A percentile compares a stretch with the other conserved stretches of the same genome.
Conservation (phyloP, 2,888 invertebrate genomes). For the Gandaritis pyraliata region DNA sequence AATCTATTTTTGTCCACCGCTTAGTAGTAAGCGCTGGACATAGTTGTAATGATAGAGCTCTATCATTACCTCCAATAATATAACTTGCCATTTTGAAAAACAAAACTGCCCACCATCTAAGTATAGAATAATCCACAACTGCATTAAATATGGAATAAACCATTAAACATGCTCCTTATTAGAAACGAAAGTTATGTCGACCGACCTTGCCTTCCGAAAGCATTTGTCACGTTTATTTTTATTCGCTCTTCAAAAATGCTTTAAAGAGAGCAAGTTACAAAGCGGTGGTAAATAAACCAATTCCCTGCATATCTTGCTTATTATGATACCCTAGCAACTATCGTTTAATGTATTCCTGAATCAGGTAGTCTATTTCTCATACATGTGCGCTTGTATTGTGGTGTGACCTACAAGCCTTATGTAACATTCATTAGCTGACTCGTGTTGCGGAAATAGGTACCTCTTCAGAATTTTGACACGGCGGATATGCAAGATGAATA, state of each 20-base stretch:
- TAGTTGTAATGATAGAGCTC: too few relatives aligned
- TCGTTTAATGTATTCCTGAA: constrained; percentile 18
- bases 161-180: constrained; percentile 15
- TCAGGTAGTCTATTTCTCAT: constrained; percentile 30
- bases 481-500: constrained; percentile 34
- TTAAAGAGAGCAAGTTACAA: too few relatives aligned
- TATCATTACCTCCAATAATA: too few relatives aligned
- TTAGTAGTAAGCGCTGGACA: too few relatives aligned
- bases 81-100: not conserved
- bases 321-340: too few relatives aligned
- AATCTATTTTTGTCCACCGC: too few relatives aligned
- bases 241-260: too few relatives aligned
- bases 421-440: constrained; percentile 61
- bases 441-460: constrained; percentile 53
- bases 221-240: constrained; percentile 9
- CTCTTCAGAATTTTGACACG: constrained; percentile 44
- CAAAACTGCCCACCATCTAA: not conserved
- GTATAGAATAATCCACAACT: constrained; percentile 2
- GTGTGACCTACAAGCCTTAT: constrained; percentile 48
- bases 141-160: constrained; percentile 10
- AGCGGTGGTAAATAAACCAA: too few relatives aligned
- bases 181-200: constrained; percentile 17
- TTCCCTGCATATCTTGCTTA: too few relatives aligned
- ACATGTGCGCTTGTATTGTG: constrained; percentile 18
- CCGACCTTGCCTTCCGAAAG: not conserved